A percentile compares a stretch with the other conserved stretches of the same genome.
phyloP scores from a whole-genome alignment of 2,797 vertebrate genomes.

The Platyrinchus mystaceus region DNA sequence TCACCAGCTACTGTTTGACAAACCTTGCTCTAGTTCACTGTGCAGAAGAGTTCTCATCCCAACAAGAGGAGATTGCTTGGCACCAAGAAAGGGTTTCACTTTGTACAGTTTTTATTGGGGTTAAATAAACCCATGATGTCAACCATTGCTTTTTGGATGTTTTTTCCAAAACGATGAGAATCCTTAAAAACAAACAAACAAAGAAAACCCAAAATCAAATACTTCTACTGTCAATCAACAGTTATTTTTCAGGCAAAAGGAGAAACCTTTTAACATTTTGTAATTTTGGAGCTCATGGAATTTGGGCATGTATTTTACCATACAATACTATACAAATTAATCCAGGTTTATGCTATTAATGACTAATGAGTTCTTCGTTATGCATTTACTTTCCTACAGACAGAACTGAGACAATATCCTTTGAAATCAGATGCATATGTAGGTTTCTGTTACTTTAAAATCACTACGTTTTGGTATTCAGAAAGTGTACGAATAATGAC shows the following conservation, averaged over 20 bases:
- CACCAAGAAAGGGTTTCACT: slow-evolving; percentile 31
- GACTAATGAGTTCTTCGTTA: background rate
- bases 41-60: slow-evolving; percentile 10
- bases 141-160: slow-evolving; percentile 85
- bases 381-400: background rate
- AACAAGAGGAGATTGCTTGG: background rate
- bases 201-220: background rate
- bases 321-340: background rate
- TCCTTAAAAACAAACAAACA: slow-evolving; percentile 75
- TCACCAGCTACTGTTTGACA: background rate
- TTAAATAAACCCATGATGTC: slow-evolving; percentile 87
- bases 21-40: slow-evolving; percentile 10
- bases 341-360: background rate
- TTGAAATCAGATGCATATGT: background rate
- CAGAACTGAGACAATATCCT: background rate
- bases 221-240: background rate
- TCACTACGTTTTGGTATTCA: background rate
- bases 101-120: slow-evolving; percentile 72
- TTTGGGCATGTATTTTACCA: background rate
- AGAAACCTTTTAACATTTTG: background rate
- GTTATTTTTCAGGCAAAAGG: background rate
- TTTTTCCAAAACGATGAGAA: slow-evolving; percentile 90
- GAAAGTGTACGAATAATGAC: background rate
- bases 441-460: background rate
- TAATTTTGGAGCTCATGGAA: background rate